These are phyloP conservation scores for Stenichneumon culpator DNA, from an alignment of 2,888 invertebrate genomes.

Conservation along the genomic window DNA sequence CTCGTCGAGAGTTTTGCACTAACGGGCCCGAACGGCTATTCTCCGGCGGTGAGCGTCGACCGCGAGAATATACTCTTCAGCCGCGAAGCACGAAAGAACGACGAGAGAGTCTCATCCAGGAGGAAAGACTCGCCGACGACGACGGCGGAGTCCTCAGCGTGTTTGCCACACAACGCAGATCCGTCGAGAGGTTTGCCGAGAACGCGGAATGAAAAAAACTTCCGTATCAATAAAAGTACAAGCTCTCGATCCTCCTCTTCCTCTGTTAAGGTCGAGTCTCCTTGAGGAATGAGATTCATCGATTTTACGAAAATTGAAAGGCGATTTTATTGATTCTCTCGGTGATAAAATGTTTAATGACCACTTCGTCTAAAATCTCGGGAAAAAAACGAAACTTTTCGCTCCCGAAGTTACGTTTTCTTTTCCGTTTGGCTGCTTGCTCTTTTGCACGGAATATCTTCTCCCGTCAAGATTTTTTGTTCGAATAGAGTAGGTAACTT, in stretches of 20 bases:
- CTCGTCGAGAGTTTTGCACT: constrained; percentile 52
- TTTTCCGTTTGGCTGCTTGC: too few species aligned
- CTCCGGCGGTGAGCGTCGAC: constrained; percentile 28
- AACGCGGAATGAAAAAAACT: constrained; percentile 38
- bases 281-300: too few species aligned
- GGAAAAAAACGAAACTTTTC: too few species aligned
- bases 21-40: constrained; percentile 44
- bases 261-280: neutral
- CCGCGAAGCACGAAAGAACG: constrained; percentile 12
- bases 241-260: constrained; percentile 39
- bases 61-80: constrained; percentile 32
- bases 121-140: constrained; percentile 35
- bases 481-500: constrained; percentile 54
- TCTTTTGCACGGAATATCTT: too few species aligned
- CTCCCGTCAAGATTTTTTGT: constrained; percentile 36
- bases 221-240: constrained; percentile 41
- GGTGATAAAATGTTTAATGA: too few species aligned
- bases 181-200: constrained; percentile 59
- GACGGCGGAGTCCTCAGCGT: constrained; percentile 39
- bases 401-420: neutral
- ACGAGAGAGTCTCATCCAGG: constrained; percentile 28
- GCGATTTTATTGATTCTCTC: too few species aligned
- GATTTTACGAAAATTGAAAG: too few species aligned
- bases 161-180: constrained; percentile 56
- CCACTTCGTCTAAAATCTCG: neutral